phyloP scores from a whole-genome alignment of 2,113 vertebrate species.

The Colinus virginianus region DNA sequence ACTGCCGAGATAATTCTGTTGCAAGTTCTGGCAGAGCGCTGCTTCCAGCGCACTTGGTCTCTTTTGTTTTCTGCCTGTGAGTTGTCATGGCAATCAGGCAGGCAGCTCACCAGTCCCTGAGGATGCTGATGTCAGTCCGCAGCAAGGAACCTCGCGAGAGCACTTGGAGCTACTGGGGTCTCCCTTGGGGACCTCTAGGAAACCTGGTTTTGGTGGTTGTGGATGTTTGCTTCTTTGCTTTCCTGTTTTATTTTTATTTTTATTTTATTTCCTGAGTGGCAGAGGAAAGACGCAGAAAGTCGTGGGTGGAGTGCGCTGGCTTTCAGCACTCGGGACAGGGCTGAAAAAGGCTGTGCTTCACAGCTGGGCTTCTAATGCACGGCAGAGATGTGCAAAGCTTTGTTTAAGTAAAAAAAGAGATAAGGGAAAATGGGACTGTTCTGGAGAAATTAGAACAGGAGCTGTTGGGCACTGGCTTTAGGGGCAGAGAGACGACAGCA shows the following conservation, averaged over 20 bases:
- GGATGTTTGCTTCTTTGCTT: neutral
- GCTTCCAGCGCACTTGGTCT: neutral
- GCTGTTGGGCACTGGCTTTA: neutral
- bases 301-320: neutral
- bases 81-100: conserved; percentile 40
- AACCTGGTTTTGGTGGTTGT: neutral
- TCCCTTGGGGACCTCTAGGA: fast-evolving
- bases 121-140: neutral
- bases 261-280: neutral
- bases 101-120: fast-evolving
- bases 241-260: neutral
- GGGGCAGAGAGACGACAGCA: neutral
- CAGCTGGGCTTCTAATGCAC: fast-evolving
- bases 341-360: neutral
- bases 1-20: conserved; percentile 52
- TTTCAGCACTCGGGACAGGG: neutral
- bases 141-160: neutral
- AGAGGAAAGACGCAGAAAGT: neutral
- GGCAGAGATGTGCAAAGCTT: neutral
- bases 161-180: neutral
- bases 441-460: neutral
- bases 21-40: neutral
- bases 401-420: neutral
- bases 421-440: neutral
- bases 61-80: conserved; percentile 31